Percentiles rank a stretch among this genome's conserved stretches.
Evolutionary conservation across 2,888 invertebrate species (phyloP).

Genomic region (Apodemia mormo): DNA sequence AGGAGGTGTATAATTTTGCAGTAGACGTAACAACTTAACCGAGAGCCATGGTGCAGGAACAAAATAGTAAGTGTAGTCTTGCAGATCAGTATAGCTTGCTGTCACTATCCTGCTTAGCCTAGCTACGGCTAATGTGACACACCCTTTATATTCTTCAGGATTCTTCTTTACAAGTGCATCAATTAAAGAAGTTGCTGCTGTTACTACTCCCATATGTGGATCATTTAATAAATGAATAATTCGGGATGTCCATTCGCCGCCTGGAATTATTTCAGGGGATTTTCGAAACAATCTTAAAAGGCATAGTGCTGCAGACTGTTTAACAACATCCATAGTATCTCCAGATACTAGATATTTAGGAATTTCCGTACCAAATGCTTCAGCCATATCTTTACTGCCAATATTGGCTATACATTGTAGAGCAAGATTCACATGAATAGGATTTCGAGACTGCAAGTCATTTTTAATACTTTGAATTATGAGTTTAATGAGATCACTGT

Average conservation of each 20-base stretch:
- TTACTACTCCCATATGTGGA: slow-evolving; percentile 99
- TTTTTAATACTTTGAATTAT: slow-evolving; percentile 99
- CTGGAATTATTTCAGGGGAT: slow-evolving; percentile 97
- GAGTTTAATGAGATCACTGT: slow-evolving; percentile 98
- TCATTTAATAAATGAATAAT: slow-evolving; percentile 99
- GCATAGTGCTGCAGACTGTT: slow-evolving; percentile 99
- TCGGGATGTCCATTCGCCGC: slow-evolving; percentile 99
- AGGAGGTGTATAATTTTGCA: slow-evolving; percentile 99
- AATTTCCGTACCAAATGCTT: slow-evolving; percentile 98
- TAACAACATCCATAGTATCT: slow-evolving; percentile 99
- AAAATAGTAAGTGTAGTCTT: slow-evolving; percentile 99
- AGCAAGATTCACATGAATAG: slow-evolving; percentile 98
- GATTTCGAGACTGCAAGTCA: slow-evolving; percentile 97
- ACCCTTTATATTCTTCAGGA: slow-evolving; percentile 99
- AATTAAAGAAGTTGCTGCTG: slow-evolving; percentile 98
- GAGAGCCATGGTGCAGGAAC: slow-evolving; percentile 99
- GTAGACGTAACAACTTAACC: slow-evolving; percentile 95
- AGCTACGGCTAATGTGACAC: slow-evolving; percentile 98
- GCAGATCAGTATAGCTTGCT: slow-evolving; percentile 98
- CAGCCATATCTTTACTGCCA: slow-evolving; percentile 99
- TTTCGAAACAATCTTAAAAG: slow-evolving; percentile 96
- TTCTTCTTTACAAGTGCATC: slow-evolving; percentile 99
- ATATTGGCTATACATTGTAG: slow-evolving; percentile 99
- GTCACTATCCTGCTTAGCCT: slow-evolving; percentile 98
- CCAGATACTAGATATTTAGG: slow-evolving; percentile 99